Evolutionary conservation across 2,113 vertebrate genomes (phyloP), one percentile per base, ranked within the genome.

Genomic region (Barbus barbus): DNA sequence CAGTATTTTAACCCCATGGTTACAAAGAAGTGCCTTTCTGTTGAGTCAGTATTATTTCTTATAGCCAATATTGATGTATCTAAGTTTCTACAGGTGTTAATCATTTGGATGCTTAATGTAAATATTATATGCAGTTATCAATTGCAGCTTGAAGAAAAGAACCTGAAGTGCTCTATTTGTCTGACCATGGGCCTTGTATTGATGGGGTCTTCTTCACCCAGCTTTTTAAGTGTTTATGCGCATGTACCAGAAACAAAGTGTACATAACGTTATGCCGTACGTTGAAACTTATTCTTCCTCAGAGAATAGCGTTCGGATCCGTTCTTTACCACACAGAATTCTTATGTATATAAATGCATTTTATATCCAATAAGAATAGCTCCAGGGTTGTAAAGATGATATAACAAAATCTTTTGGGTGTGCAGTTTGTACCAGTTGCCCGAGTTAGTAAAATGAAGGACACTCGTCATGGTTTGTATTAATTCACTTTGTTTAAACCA

Each of bases 41-140:
- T 91, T 84, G 86, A 89, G 92, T 91, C 93, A 93, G 93, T 95
- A 93, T 94, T 95, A 94, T 91, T 89, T 91, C 72, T 74, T 74
- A 1, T 89, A 86, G 8, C 61, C 58, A 38, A 83, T 84, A 85
- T 83, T 78, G 86, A 31, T 60, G 28, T 88, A 84, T 87, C 89
- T 61, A 73, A 84, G 33, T 81, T 81, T 56, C 48, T 75, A 56
- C n/a, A 33, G 41, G 74, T 83, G 22, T 58, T 46, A 51, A 41
- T 78, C 24, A 28, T 90, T 86, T 74, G 72, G 86, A 83, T 87
- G 90, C 87, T 89, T 89, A 86, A 72, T 83, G 88, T 90, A 88
- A 83, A 88, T 82, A 87, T 41, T 84, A 90, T 91, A 90, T 91
- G 84, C 83, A 91, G 65, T 67, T 73, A 71, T 36, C 11, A 26